Percentiles rank a stretch among this genome's conserved stretches.
Conservation (phyloP, 1,140 invertebrate genomes). For the Pogonognathellus flavescens region DNA sequence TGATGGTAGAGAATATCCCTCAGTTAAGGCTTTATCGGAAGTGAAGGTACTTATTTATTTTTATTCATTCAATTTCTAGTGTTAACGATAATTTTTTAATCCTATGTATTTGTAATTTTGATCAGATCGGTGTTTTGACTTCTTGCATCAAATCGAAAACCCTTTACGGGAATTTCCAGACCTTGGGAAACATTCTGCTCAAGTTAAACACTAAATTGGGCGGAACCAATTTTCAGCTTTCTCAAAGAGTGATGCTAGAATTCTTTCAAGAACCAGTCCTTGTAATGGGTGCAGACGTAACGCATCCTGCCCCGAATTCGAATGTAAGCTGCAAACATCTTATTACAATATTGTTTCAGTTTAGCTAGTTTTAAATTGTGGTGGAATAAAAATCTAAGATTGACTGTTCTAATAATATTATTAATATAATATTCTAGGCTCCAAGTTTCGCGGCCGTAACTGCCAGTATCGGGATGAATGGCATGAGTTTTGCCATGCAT, state of each 20-base stretch:
- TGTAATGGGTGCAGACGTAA: slow-evolving; percentile 10
- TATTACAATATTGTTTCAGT: neutral
- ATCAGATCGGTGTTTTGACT: slow-evolving; percentile 13
- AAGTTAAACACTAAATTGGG: slow-evolving; percentile 11
- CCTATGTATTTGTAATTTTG: neutral
- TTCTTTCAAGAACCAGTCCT: neutral
- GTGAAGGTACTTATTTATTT: neutral
- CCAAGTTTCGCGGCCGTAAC: slow-evolving; percentile 60
- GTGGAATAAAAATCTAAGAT: too few relatives aligned
- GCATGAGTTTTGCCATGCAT: slow-evolving; percentile 64
- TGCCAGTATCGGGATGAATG: slow-evolving; percentile 51
- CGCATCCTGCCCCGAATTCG: neutral
- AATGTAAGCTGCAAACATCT: neutral
- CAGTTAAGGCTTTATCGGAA: neutral
- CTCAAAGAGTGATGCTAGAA: neutral
- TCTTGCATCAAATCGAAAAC: neutral
- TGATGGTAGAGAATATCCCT: slow-evolving; percentile 8
- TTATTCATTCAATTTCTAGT: neutral
- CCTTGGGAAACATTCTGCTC: neutral
- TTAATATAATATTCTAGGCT: neutral
- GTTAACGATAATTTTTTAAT: neutral
- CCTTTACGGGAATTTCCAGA: neutral
- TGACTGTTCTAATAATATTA: too few relatives aligned
- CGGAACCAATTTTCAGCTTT: neutral
- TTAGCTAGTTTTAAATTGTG: too few relatives aligned